A percentile compares a stretch with the other conserved stretches of the same genome.
These are phyloP conservation scores for Hermaeophaga mercurialis DNA, from an alignment of 2,888 invertebrate genomes.

Conservation along the genomic window DNA sequence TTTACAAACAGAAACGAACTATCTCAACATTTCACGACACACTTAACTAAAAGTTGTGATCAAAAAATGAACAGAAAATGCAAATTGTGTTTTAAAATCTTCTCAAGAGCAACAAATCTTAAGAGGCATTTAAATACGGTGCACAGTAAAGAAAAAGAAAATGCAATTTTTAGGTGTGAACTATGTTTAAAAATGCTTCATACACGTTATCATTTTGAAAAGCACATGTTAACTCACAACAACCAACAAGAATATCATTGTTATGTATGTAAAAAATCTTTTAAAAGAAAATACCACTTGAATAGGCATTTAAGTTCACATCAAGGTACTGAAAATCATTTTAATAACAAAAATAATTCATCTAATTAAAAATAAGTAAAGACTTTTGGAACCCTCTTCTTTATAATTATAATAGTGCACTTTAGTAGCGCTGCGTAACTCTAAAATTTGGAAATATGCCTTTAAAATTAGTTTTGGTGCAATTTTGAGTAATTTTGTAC, in stretches of 20 bases:
- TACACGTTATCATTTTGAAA: not conserved
- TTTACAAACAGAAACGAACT: conserved; percentile 1
- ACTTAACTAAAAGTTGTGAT: not conserved
- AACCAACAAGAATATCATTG: not conserved
- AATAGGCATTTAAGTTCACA: not conserved
- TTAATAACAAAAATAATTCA: too few species aligned
- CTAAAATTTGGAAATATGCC: too few species aligned
- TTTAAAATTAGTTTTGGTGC: too few species aligned
- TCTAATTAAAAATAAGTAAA: too few species aligned
- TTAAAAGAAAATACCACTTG: not conserved
- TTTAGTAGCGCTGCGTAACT: too few species aligned
- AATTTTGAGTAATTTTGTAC: too few species aligned
- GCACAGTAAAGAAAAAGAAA: not conserved
- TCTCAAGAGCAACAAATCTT: not conserved
- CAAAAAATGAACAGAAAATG: conserved; percentile 1
- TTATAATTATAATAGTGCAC: too few species aligned
- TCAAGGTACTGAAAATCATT: not conserved
- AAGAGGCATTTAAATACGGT: conserved; percentile 8
- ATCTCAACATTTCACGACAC: not conserved
- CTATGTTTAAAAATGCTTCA: not conserved
- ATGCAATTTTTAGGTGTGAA: not conserved
- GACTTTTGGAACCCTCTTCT: too few species aligned
- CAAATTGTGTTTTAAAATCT: not conserved
- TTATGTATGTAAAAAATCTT: not conserved
- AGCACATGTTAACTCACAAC: not conserved